Base-by-base conservation (phyloP, 2,797 vertebrate genomes). In the Lemur catta region DNA sequence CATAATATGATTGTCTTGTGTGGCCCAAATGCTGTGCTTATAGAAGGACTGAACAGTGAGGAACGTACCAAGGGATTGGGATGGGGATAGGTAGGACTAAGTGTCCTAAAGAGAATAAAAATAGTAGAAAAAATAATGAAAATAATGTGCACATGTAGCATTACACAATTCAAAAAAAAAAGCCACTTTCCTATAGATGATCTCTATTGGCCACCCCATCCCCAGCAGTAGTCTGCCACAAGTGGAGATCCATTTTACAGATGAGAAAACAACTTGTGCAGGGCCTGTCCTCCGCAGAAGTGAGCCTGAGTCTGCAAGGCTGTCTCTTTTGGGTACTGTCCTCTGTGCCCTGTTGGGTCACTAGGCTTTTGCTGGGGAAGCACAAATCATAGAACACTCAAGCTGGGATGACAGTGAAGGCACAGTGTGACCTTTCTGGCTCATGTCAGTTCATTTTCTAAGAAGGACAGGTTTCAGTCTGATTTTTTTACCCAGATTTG, bases 21-120 rank as follows among this genome's bases (percentile, higher is more conserved):
- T 38, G 30, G 41, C 79, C 72, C 61, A 28, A 26, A 52, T 30
- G 65, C 84, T 33, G 6, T 0, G 0, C n/a, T 9, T 69, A 43
- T 41, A 90, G 35, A 46, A 57, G 84, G 71, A 41, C 75, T 85
- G 86, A 55, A 46, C n/a, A 67, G 84, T 20, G 11, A 89, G 72
- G 75, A 69, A 59, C 35, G 33, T 8, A 28, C 65, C 57, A 24
- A 55, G 74, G 59, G 57, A 82, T 63, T 26, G 26, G 85, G 72
- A 84, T 69, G 41, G 75, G 20, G 28, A 48, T 15, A 24, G 38
- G 28, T 33, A 57, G 71, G 57, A 35, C 69, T 10, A 8, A 43
- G 50, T 57, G 59, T 74, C 69, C 48, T 15, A 9, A 91, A 65
- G 78, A 79, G 69, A 76, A 48, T 46, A 33, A 93, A 82, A 91